Conservation (phyloP, 2,888 invertebrate species). For the Spodoptera littoralis region DNA sequence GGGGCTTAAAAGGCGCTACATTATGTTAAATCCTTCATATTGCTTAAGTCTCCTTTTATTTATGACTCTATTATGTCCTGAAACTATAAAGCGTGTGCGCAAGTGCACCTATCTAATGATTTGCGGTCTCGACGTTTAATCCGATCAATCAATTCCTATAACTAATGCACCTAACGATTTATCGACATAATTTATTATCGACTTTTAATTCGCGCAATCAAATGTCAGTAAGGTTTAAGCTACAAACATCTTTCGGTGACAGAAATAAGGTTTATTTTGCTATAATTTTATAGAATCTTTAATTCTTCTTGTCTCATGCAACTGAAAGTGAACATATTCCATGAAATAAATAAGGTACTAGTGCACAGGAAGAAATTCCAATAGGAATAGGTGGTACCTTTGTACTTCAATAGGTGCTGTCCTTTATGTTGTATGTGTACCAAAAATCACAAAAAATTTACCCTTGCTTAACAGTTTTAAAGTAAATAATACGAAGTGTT, state of each 20-base stretch:
- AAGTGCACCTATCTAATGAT: slow-evolving; percentile 25
- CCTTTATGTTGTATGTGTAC: too few species aligned
- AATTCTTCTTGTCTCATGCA: too few species aligned
- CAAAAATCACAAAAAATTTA: too few species aligned
- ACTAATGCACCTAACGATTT: slow-evolving; percentile 30
- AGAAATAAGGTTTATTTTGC: too few species aligned
- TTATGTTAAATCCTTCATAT: background rate
- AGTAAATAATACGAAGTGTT: background rate
- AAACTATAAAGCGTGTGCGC: slow-evolving; percentile 2
- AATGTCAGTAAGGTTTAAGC: background rate
- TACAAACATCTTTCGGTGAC: background rate
- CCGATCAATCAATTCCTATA: slow-evolving; percentile 27
- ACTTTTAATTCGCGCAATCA: slow-evolving; percentile 38
- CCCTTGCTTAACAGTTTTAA: background rate
- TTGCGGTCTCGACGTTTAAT: slow-evolving; percentile 26
- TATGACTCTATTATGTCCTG: slow-evolving; percentile 4
- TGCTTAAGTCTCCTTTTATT: slow-evolving; percentile 9
- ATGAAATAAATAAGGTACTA: too few species aligned
- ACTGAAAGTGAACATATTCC: too few species aligned
- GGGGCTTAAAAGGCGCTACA: too few species aligned
- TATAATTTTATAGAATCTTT: background rate
- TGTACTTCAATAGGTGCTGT: too few species aligned
- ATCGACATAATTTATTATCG: slow-evolving; percentile 21
- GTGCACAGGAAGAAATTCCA: too few species aligned
- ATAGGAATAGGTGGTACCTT: too few species aligned